phyloP scores from a whole-genome alignment of 23 tunicate species.

The Trididemnum miniatum region DNA sequence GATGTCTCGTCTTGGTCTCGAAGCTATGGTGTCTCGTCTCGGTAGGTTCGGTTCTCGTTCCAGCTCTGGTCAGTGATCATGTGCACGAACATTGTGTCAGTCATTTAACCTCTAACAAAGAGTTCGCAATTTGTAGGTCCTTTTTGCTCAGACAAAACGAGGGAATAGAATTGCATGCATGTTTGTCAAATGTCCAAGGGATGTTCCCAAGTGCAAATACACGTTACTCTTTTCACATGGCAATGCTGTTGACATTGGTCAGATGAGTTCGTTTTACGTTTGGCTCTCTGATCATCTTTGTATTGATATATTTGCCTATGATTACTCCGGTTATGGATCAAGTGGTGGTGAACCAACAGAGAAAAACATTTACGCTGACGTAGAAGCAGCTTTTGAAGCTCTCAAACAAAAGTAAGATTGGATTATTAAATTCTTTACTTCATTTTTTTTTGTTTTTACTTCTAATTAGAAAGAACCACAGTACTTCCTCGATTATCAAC shows the following conservation, averaged over 20 bases:
- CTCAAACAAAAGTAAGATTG: constrained; percentile 76
- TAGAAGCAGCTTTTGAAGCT: constrained; percentile 86
- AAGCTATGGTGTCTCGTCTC: too few species aligned
- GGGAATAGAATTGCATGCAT: constrained; percentile 91
- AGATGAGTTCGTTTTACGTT: constrained; percentile 93
- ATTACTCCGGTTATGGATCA: constrained; percentile 95
- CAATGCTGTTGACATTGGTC: constrained; percentile 98
- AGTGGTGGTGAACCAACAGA: constrained; percentile 91
- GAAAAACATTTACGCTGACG: constrained; percentile 86
- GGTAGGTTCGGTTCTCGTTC: too few species aligned
- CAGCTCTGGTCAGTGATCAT: too few species aligned
- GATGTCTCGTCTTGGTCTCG: too few species aligned
- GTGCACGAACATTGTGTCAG: too few species aligned
- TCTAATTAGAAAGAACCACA: too few species aligned
- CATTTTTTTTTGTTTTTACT: too few species aligned
- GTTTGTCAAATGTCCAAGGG: constrained; percentile 62
- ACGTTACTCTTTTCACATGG: constrained; percentile 95
- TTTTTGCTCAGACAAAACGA: constrained; percentile 49
- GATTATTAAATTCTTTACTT: too few species aligned
- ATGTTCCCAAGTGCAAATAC: constrained; percentile 64
- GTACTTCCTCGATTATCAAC: too few species aligned
- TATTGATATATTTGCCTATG: constrained; percentile 89
- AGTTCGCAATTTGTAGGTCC: constrained; percentile 48
- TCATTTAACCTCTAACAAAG: too few species aligned
- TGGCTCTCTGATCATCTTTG: constrained; percentile 87